Base-by-base conservation (phyloP, 2,113 vertebrate species). In the Montifringilla adamsi region DNA sequence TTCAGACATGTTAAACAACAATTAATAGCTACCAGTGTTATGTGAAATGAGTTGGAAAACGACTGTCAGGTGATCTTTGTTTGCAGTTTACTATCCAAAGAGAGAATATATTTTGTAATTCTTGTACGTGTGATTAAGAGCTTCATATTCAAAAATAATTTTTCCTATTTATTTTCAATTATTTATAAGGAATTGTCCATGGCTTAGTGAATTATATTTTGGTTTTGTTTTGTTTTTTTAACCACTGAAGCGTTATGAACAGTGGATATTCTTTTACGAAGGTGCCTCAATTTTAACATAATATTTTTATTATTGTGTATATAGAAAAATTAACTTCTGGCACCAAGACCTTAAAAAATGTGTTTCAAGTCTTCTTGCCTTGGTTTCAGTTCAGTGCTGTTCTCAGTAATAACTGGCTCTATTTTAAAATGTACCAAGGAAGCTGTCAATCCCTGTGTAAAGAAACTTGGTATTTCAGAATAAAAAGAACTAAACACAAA, bases 281-380 rank as follows among this genome's bases (percentile, higher is more conserved):
- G 13, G 11, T 59, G 7, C 33, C 44, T 43, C n/a, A 66, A 78
- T 94, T 68, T 97, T 91, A 2, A 76, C 14, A 35, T 69, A 91
- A 68, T 94, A 49, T 70, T 72, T 76, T 28, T 72, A 43, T 90
- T 9, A 72, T 90, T 74, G 52, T 76, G 7, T 70, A 68, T 84
- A 39, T 41, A 79, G 37, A 89, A 96, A 76, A 95, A 94, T n/a
- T 31, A 55, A 63, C 21, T 96, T 90, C 31, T 7, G 26, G 6
- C 74, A 77, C 70, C 74, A 96, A 43, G 60, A 76, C 26, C 12
- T 84, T 89, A 76, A 84, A 96, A 94, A 93, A 95, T 55, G 5
- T 21, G 24, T 94, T 97, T 95, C 47, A 90, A 76, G 20, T 93
- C 78, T 55, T 89, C 52, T 85, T 94, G 46, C 87, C 52, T 96